Percentiles rank a stretch among this genome's conserved stretches.
Evolutionary conservation across 2,113 vertebrate genomes (phyloP).

Genomic region (Syrrhaptes paradoxus): DNA sequence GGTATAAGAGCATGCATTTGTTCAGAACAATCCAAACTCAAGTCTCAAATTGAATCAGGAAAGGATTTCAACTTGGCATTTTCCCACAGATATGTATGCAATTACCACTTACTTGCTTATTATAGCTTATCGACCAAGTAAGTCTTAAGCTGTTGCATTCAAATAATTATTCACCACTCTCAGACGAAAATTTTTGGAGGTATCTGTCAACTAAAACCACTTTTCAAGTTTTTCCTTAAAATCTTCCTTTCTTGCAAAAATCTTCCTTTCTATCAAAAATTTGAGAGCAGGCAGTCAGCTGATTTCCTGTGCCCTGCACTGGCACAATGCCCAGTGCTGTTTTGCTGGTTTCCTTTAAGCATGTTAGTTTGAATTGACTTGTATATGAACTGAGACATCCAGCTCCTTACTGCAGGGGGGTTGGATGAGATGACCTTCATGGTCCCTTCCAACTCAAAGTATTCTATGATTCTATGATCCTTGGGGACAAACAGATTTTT

Average conservation of each 20-base stretch:
- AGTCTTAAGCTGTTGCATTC: neutral
- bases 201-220: neutral
- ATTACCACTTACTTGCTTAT: neutral
- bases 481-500: neutral
- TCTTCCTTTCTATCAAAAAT: neutral
- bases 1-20: neutral
- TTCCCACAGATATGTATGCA: neutral
- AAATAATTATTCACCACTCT: neutral
- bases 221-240: neutral
- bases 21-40: neutral
- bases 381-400: neutral
- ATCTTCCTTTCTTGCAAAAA: neutral
- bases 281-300: neutral
- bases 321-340: too few relatives aligned
- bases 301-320: neutral
- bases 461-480: too few relatives aligned
- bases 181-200: neutral
- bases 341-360: neutral
- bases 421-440: too few relatives aligned
- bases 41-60: neutral
- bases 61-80: neutral
- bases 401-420: neutral
- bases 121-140: neutral
- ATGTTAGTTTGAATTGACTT: neutral
- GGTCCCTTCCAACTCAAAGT: too few relatives aligned